Percentiles rank a stretch among this genome's conserved stretches.
These are phyloP conservation scores for Drosophila recens DNA, from an alignment of 2,888 invertebrate species.

Conservation along the genomic window DNA sequence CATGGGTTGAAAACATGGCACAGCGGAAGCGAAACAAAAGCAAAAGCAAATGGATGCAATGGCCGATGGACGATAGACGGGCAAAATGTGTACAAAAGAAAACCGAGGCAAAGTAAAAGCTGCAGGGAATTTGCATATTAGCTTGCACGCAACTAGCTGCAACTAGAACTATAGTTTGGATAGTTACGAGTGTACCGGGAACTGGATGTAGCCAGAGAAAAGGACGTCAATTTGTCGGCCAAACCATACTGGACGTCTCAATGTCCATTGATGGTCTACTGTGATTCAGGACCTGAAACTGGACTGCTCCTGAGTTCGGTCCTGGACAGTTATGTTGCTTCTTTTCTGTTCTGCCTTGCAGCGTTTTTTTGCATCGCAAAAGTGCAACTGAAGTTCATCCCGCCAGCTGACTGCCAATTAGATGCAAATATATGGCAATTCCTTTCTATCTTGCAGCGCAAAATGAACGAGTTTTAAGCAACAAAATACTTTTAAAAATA, in stretches of 20 bases:
- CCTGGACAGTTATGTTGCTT: constrained; percentile 28
- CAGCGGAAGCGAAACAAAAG: constrained; percentile 68
- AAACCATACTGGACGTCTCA: constrained; percentile 54
- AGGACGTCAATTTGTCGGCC: constrained; percentile 50
- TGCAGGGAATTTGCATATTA: constrained; percentile 78
- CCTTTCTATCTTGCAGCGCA: constrained; percentile 21
- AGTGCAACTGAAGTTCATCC: constrained; percentile 36
- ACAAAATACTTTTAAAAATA: constrained; percentile 21
- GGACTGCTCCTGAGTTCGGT: constrained; percentile 3
- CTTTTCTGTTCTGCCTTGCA: constrained; percentile 32
- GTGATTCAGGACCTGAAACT: constrained; percentile 2
- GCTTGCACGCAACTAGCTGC: constrained; percentile 56
- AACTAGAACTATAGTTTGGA: constrained; percentile 26
- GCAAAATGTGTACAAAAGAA: constrained; percentile 43
- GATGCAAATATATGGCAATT: constrained; percentile 74
- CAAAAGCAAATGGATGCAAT: constrained; percentile 43
- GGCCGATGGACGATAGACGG: constrained; percentile 28
- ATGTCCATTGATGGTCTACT: constrained; percentile 59
- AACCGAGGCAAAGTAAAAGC: constrained; percentile 66
- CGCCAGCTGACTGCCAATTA: constrained; percentile 72
- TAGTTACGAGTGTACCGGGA: neutral
- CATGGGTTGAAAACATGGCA: constrained; percentile 66
- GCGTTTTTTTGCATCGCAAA: constrained; percentile 55
- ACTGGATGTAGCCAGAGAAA: neutral
- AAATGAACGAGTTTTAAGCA: constrained; percentile 11